Percentiles rank a stretch among this genome's conserved stretches.
Evolutionary conservation across 2,113 vertebrate species (phyloP).

Genomic region (Canis aureus): DNA sequence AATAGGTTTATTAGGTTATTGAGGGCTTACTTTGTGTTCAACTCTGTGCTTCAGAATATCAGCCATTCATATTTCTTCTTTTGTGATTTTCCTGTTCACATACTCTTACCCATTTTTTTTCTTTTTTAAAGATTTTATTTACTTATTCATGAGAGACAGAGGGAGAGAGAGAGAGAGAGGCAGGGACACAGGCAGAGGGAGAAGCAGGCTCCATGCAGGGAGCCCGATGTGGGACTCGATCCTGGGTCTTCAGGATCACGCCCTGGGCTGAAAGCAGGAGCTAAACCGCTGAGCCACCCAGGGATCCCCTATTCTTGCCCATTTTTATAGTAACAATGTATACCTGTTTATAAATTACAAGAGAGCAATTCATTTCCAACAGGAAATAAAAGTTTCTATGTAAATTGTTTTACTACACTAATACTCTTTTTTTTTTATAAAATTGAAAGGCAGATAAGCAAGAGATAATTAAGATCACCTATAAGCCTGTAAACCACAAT

Average conservation of each 20-base stretch:
- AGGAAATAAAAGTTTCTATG: neutral
- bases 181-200: too few relatives aligned
- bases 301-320: neutral
- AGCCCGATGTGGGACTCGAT: too few relatives aligned
- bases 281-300: too few relatives aligned
- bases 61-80: neutral
- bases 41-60: neutral
- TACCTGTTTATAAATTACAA: neutral
- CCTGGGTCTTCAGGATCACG: too few relatives aligned
- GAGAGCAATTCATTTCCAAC: neutral
- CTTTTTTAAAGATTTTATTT: too few relatives aligned
- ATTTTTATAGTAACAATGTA: neutral
- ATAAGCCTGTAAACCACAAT: neutral
- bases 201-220: too few relatives aligned
- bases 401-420: neutral
- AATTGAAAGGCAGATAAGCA: neutral
- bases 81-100: neutral
- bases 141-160: too few relatives aligned
- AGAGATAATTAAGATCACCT: neutral
- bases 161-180: too few relatives aligned
- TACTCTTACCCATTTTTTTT: neutral
- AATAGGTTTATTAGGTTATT: neutral
- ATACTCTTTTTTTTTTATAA: constrained; percentile 45
- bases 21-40: neutral
- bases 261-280: too few relatives aligned